Evolutionary conservation across 2,113 vertebrate genomes (phyloP).

Genomic region (Seriola aureovittata): DNA sequence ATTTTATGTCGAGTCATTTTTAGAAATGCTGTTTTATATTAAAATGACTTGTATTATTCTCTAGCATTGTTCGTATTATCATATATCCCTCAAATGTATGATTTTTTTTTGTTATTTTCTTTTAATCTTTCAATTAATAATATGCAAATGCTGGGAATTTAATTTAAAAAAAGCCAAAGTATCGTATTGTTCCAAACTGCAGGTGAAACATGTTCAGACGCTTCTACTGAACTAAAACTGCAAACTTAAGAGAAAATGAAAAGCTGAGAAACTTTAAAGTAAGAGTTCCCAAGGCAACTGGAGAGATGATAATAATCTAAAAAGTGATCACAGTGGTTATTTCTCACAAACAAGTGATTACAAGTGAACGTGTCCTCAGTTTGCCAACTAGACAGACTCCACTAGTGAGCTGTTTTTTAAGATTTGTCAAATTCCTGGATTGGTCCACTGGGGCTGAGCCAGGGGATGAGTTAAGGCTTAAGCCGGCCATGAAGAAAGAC

Average conservation of each 20-base stretch:
- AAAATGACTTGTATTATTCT: neutral
- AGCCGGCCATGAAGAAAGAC: conserved; percentile 47
- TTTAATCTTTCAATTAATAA: too few species aligned
- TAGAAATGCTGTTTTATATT: neutral
- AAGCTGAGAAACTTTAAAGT: neutral
- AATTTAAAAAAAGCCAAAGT: neutral
- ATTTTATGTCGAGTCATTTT: neutral
- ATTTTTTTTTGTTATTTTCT: too few species aligned
- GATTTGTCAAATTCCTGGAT: conserved; percentile 67
- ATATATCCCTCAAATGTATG: too few species aligned
- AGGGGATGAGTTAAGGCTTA: conserved; percentile 50
- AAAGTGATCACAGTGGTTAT: conserved; percentile 32
- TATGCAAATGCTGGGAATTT: too few species aligned
- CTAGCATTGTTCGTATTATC: neutral
- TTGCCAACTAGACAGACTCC: conserved; percentile 36
- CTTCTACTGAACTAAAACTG: neutral
- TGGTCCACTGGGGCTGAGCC: conserved; percentile 24
- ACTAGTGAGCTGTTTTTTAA: conserved; percentile 42
- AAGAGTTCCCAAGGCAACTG: conserved; percentile 27
- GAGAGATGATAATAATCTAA: conserved; percentile 29
- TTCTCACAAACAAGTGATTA: conserved; percentile 32
- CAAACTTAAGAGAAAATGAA: neutral
- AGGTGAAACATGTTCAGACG: neutral
- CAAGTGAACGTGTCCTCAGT: neutral
- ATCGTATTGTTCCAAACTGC: neutral